phyloP scores from a whole-genome alignment of 2,797 vertebrate species.

The Notolepis coatsorum region DNA sequence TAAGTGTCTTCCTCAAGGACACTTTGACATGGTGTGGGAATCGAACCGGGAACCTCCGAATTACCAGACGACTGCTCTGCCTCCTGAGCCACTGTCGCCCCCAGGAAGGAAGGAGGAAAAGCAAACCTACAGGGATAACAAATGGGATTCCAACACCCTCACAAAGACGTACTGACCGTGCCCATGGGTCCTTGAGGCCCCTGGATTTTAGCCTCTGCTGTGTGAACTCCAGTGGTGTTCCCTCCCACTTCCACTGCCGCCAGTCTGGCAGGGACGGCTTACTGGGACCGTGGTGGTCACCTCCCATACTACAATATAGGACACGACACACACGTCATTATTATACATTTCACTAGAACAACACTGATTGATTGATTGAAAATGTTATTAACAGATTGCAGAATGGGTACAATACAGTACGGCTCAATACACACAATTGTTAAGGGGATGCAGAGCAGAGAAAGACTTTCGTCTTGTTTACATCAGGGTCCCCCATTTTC shows the following conservation, averaged over 20 bases:
- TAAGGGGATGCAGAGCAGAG: no score
- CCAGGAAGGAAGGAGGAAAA: no score
- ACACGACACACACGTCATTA: neutral
- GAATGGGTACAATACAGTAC: neutral
- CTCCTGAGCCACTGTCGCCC: no score
- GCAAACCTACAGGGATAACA: no score
- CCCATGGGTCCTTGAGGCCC: conserved; percentile 92
- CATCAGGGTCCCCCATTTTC: no score
- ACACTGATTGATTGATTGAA: neutral
- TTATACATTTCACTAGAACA: no score
- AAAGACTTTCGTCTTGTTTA: no score
- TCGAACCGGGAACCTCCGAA: no score
- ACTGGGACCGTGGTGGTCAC: conserved; percentile 79
- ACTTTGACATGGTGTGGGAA: no score
- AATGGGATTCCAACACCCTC: no score
- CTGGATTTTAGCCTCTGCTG: conserved; percentile 84
- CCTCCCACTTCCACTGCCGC: conserved; percentile 88
- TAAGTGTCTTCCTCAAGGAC: no score
- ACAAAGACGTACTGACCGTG: conserved; percentile 79
- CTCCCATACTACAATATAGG: conserved; percentile 75
- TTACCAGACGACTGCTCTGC: no score
- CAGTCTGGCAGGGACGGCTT: conserved; percentile 90
- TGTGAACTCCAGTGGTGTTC: conserved; percentile 88
- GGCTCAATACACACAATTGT: neutral
- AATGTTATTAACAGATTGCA: neutral